Percentiles rank a stretch among this genome's conserved stretches.
These are phyloP conservation scores for Luehdorfia chinensis DNA, from an alignment of 1,140 invertebrate genomes.

Conservation along the genomic window DNA sequence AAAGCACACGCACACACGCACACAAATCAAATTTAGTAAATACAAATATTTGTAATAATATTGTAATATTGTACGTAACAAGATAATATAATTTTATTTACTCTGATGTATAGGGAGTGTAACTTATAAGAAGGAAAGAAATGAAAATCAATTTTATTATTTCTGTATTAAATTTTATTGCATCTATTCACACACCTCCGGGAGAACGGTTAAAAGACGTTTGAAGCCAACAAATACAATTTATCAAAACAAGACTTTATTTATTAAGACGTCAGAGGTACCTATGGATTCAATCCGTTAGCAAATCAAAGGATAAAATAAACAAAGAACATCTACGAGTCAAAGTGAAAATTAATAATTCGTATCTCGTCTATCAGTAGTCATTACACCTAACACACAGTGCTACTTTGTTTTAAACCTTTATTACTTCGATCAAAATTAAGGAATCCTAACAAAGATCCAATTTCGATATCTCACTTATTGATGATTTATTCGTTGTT, in stretches of 20 bases:
- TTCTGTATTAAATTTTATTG: constrained; percentile 76
- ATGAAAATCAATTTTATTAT: constrained; percentile 38
- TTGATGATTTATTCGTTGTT: constrained; percentile 28
- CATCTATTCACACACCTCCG: constrained; percentile 73
- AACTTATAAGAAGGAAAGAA: too few species aligned
- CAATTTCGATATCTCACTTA: too few species aligned
- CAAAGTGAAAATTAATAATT: constrained; percentile 5
- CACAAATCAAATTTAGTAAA: too few species aligned
- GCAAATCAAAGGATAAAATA: constrained; percentile 10
- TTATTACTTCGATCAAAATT: constrained; percentile 6
- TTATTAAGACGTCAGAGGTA: constrained; percentile 27
- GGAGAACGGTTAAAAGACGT: constrained; percentile 55
- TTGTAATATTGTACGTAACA: too few species aligned
- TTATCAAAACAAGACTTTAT: constrained; percentile 35
- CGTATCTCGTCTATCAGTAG: constrained; percentile 18
- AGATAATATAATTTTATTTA: too few species aligned
- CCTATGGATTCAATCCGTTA: constrained; percentile 18
- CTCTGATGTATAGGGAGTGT: too few species aligned
- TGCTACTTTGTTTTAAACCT: constrained; percentile 20
- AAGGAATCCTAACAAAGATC: constrained; percentile 1
- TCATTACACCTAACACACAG: constrained; percentile 23
- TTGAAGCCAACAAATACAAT: constrained; percentile 49
- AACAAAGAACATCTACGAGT: constrained; percentile 4
- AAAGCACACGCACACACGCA: too few species aligned
- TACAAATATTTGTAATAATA: too few species aligned